Conservation (phyloP, 2,888 invertebrate species). For the Epistrophella euchroma region DNA sequence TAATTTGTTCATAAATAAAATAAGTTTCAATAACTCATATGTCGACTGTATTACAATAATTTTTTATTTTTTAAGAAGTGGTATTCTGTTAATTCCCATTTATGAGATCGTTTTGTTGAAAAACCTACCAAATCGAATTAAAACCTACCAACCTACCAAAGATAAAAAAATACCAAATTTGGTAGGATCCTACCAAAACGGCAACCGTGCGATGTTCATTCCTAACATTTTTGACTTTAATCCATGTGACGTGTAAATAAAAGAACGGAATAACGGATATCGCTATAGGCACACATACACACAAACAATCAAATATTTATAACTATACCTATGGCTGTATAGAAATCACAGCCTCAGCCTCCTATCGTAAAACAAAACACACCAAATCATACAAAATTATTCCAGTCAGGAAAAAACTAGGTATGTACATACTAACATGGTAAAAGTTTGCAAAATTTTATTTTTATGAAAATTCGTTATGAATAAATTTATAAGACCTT, state of each 20-base stretch:
- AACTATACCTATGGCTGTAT: not conserved
- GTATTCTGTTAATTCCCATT: too few species aligned
- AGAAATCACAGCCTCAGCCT: conserved; percentile 1
- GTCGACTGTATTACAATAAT: too few species aligned
- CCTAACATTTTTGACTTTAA: not conserved
- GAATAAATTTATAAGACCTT: not conserved
- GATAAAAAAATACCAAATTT: too few species aligned
- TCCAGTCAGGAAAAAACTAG: not conserved
- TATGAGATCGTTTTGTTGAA: too few species aligned
- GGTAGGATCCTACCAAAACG: too few species aligned
- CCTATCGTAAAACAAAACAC: conserved; percentile 11
- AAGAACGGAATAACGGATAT: not conserved
- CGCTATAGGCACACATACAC: not conserved
- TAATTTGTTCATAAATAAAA: too few species aligned
- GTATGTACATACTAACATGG: not conserved
- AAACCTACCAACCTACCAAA: too few species aligned
- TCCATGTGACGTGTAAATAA: not conserved
- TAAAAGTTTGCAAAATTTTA: not conserved
- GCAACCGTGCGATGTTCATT: not conserved
- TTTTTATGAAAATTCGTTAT: not conserved
- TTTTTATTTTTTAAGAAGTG: too few species aligned
- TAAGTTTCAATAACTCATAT: too few species aligned
- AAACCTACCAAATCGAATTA: too few species aligned
- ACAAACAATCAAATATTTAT: conserved; percentile 20
- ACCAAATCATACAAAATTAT: conserved; percentile 8